Evolutionary conservation across 1,140 invertebrate species (phyloP), one percentile per base, ranked within the genome.

Genomic region (Pachyrhynchus sulphureomaculatus): DNA sequence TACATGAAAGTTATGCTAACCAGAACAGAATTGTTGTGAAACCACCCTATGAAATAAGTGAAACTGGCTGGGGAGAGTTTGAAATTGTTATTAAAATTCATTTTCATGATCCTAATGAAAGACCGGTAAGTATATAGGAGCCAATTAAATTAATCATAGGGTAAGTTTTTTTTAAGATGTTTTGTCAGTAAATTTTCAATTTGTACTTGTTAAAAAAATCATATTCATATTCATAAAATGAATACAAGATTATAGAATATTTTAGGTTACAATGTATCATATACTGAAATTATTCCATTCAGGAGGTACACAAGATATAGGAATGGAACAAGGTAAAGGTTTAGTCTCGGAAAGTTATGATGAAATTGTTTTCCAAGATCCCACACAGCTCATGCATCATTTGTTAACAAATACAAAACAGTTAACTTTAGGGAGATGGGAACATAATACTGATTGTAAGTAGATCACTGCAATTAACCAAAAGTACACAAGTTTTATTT

Each of bases 61-160:
- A 99, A 80, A 99, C 97, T 47, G 98, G 97, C 1, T 99, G 98
- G 97, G 98, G 98, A 70, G 98, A 99, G 80, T 99, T 99, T 80
- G 98, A 99, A 79, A 92, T 99, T 67, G 90, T 95, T 21, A 98
- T 99, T 17, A 98, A 99, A 77, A 94, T 99, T 54, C 96, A 95
- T 78, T 99, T 99, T 72, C 88, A 94, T 73, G 98, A 99, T 83
- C 90, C 93, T 4, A 96, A 95, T 76, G 97, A 98, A 80, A 82
- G 92, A 79, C 91, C 92, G 24, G 95, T 95, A 79, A 88, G 84
- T 84, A 45, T 62, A 58, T 9, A 21, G 33, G 0, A 47, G 18
- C 15, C 12, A n/a, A 37, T 49, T n/a, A n/a, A n/a, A n/a, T n/a
- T n/a, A n/a, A n/a, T n/a, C n/a, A n/a, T n/a, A n/a, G n/a, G n/a